Conservation (phyloP, 2,888 invertebrate species). For the Drosophila leonis region DNA sequence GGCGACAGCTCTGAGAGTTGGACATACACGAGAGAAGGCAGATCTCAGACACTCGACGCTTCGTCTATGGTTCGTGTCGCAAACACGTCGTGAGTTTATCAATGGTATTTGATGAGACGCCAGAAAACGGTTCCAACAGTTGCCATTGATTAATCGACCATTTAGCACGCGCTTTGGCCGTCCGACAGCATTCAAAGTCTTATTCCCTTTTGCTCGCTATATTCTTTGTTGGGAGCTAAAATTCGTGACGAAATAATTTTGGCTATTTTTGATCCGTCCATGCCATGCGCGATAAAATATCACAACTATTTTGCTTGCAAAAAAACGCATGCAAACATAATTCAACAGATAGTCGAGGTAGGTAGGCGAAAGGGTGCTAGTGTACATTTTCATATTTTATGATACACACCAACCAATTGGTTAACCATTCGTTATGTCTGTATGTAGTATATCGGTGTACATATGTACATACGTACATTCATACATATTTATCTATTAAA, state of each 20-base stretch:
- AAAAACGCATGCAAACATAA: conserved; percentile 85
- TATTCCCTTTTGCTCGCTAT: conserved; percentile 28
- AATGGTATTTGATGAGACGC: conserved; percentile 50
- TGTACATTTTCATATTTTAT: conserved; percentile 17
- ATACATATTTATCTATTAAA: background rate
- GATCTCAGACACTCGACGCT: conserved; percentile 22
- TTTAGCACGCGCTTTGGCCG: conserved; percentile 50
- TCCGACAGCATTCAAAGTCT: conserved; percentile 14
- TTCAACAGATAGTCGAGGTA: conserved; percentile 85
- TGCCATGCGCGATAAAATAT: conserved; percentile 86
- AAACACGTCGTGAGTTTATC: conserved; percentile 32
- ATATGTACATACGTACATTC: background rate
- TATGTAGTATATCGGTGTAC: too few relatives aligned
- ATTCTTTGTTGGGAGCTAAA: conserved; percentile 70
- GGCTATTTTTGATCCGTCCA: conserved; percentile 84
- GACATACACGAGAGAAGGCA: conserved; percentile 4
- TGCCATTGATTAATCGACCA: conserved; percentile 75
- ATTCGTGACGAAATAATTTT: conserved; percentile 84
- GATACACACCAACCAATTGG: conserved; percentile 17
- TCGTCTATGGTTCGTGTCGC: conserved; percentile 21
- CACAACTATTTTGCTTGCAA: conserved; percentile 86
- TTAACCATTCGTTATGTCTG: background rate
- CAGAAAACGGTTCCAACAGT: conserved; percentile 72
- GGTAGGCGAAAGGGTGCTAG: conserved; percentile 45
- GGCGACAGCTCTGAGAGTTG: background rate